phyloP scores from a whole-genome alignment of 2,797 vertebrate genomes.

The Sebastes paucispinis region DNA sequence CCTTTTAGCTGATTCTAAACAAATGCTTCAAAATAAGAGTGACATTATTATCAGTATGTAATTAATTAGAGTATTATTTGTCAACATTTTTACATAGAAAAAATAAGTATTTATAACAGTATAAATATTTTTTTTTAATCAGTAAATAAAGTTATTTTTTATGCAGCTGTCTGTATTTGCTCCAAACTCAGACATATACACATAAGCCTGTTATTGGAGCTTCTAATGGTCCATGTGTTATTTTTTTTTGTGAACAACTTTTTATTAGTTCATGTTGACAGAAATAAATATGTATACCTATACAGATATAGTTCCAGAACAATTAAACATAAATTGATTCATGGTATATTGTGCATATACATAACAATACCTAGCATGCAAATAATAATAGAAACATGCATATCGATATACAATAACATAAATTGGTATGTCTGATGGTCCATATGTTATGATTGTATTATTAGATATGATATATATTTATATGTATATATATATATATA shows the following conservation, averaged over 20 bases:
- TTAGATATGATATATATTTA: not conserved
- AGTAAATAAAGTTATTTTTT: not conserved
- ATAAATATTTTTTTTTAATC: not conserved
- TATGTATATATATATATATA: not conserved
- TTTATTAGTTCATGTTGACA: no score
- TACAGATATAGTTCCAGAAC: no score
- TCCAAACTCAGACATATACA: not conserved
- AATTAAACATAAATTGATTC: no score
- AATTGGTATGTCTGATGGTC: not conserved
- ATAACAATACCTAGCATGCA: no score
- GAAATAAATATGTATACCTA: no score
- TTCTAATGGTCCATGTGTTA: not conserved
- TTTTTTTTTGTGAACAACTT: no score
- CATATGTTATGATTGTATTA: not conserved
- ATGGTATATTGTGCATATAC: no score
- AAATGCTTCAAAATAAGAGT: not conserved
- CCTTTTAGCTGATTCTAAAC: not conserved
- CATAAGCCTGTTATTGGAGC: not conserved
- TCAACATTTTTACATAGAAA: not conserved
- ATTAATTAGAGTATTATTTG: not conserved
- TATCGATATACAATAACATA: no score
- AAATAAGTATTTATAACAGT: not conserved
- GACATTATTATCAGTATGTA: not conserved
- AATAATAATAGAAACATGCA: no score
- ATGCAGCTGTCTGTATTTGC: not conserved